A percentile compares a stretch with the other conserved stretches of the same genome.
These are phyloP conservation scores for Hydrozoanthus tunicans DNA, from an alignment of 64 coral and sea anemone species.

Conservation along the genomic window DNA sequence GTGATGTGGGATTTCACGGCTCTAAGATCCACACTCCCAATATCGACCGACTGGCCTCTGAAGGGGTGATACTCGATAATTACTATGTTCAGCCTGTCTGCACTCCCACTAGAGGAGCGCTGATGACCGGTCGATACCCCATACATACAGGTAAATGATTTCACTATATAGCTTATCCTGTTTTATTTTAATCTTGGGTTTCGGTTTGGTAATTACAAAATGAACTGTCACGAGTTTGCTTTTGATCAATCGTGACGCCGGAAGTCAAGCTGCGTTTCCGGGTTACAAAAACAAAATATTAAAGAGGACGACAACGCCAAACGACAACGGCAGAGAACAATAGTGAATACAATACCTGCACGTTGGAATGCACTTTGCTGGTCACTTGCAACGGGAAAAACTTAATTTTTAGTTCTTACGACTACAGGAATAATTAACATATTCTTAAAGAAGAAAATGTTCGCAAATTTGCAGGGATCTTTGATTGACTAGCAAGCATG, in stretches of 20 bases:
- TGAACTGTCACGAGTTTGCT: not conserved
- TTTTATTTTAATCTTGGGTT: not conserved
- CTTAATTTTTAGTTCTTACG: too few relatives aligned
- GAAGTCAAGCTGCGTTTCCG: slow-evolving; percentile 12
- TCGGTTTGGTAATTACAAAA: not conserved
- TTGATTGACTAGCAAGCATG: too few relatives aligned
- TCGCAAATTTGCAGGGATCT: too few relatives aligned
- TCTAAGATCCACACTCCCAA: not conserved
- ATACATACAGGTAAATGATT: not conserved
- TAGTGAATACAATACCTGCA: not conserved
- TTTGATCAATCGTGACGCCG: not conserved
- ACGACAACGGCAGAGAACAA: not conserved
- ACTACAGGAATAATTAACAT: too few relatives aligned
- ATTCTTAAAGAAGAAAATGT: too few relatives aligned
- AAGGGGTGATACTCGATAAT: slow-evolving; percentile 12
- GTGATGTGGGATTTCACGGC: slow-evolving; percentile 1
- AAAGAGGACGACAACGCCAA: not conserved
- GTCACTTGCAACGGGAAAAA: too few relatives aligned
- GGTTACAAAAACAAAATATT: not conserved
- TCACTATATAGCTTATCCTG: not conserved
- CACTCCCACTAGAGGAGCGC: slow-evolving; percentile 14
- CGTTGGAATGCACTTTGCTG: too few relatives aligned
- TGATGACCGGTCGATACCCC: slow-evolving; percentile 6
- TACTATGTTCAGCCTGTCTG: slow-evolving; percentile 6
- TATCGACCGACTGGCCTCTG: slow-evolving; percentile 9